These are phyloP conservation scores for Chlamydotis undulata DNA, from an alignment of 2,113 vertebrate genomes.

Conservation along the genomic window DNA sequence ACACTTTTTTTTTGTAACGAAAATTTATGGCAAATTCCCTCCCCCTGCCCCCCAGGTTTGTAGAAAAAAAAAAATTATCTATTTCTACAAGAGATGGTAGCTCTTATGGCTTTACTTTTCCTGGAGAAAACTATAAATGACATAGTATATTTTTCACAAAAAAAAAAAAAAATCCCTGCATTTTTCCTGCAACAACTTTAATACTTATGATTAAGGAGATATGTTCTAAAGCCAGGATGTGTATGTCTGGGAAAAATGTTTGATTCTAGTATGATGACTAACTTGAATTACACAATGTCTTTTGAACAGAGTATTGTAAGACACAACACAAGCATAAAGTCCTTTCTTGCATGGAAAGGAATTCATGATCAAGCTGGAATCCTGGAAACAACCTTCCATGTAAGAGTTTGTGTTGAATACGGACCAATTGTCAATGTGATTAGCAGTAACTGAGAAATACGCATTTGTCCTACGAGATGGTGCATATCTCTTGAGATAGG, in stretches of 20 bases:
- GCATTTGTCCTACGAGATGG: background rate
- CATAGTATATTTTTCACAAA: fast-evolving
- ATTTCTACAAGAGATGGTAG: background rate
- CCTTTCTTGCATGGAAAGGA: background rate
- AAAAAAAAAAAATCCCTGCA: too few relatives aligned
- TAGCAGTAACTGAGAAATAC: background rate
- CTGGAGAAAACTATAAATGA: background rate
- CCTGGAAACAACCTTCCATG: background rate
- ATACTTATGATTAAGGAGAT: background rate
- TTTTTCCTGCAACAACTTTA: background rate
- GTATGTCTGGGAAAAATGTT: background rate
- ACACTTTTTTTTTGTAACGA: background rate
- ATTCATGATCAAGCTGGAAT: background rate
- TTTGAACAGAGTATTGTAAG: background rate
- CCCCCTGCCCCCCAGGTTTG: too few relatives aligned
- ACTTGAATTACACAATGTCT: background rate
- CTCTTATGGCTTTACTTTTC: background rate
- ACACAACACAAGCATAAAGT: background rate
- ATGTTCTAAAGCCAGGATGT: background rate
- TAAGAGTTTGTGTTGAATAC: background rate
- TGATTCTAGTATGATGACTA: background rate
- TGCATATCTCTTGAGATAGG: background rate
- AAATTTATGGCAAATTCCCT: background rate
- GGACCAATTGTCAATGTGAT: background rate
- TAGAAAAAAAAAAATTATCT: background rate